Percentiles rank a stretch among this genome's conserved stretches.
Conservation (phyloP, 2,797 vertebrate species). For the Sparus aurata region DNA sequence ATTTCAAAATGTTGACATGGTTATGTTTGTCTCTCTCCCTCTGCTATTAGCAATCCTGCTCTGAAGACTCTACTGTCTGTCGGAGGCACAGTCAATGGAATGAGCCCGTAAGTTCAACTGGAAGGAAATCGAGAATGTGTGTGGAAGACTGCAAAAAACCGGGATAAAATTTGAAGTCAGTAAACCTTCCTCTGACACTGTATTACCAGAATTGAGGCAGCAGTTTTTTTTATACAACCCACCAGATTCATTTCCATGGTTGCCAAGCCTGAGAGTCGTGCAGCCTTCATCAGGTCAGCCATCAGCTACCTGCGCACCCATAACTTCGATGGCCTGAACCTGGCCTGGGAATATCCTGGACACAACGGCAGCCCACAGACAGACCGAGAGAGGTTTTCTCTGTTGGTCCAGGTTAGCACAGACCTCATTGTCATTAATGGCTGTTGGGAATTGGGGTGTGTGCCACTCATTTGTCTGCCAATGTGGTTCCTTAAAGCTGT, state of each 20-base stretch:
- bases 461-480: neutral
- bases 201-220: neutral
- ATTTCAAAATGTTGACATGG: neutral
- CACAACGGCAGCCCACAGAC: conserved; percentile 81
- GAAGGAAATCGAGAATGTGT: too few relatives aligned
- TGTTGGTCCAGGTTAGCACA: conserved; percentile 79
- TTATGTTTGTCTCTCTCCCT: conserved; percentile 7
- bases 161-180: too few relatives aligned
- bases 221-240: conserved; percentile 2
- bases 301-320: conserved; percentile 81
- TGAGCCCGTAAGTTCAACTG: conserved; percentile 86
- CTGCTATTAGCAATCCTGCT: conserved; percentile 80
- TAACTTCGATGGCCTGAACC: conserved; percentile 88
- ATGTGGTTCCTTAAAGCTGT: neutral
- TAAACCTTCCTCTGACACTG: neutral
- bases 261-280: conserved; percentile 71
- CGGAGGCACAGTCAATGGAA: conserved; percentile 85
- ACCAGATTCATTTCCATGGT: conserved; percentile 88
- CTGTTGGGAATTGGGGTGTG: neutral
- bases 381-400: conserved; percentile 84
- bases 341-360: conserved; percentile 90
- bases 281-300: conserved; percentile 83
- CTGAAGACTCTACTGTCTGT: conserved; percentile 89
- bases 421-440: neutral
- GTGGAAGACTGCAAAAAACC: too few relatives aligned